Evolutionary conservation across 1,140 invertebrate genomes (phyloP).

Genomic region (Stegodyphus dumicola): DNA sequence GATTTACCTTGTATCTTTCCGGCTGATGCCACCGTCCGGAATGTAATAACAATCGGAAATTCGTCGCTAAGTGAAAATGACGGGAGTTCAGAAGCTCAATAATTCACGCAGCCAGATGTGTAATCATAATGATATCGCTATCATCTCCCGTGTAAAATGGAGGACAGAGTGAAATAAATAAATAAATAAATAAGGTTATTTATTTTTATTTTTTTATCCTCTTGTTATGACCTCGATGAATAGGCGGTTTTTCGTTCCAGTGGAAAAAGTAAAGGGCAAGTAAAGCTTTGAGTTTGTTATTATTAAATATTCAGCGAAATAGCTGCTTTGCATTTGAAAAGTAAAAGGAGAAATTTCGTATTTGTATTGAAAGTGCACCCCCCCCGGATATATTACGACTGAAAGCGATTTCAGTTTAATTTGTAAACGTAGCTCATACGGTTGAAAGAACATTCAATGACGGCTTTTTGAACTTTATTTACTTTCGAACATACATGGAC

Average conservation of each 20-base stretch:
- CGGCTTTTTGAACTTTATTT: too few relatives aligned
- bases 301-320: too few relatives aligned
- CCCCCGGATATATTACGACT: too few relatives aligned
- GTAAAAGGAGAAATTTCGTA: too few relatives aligned
- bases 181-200: not conserved
- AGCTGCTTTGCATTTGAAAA: too few relatives aligned
- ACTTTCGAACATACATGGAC: too few relatives aligned
- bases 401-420: too few relatives aligned
- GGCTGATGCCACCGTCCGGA: slow-evolving; percentile 26
- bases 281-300: not conserved
- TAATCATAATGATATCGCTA: slow-evolving; percentile 40
- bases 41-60: slow-evolving; percentile 58
- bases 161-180: slow-evolving; percentile 19
- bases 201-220: slow-evolving; percentile 2
- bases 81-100: slow-evolving; percentile 49
- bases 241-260: slow-evolving; percentile 6
- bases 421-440: too few relatives aligned
- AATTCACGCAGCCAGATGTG: slow-evolving; percentile 38
- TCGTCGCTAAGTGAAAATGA: slow-evolving; percentile 34
- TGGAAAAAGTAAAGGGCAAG: not conserved
- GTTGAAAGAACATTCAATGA: too few relatives aligned
- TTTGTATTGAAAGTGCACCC: too few relatives aligned
- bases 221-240: slow-evolving; percentile 44
- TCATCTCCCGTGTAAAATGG: slow-evolving; percentile 26
- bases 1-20: slow-evolving; percentile 58